phyloP scores from a whole-genome alignment of 2,797 vertebrate genomes.

The Rhynchonycteris naso region DNA sequence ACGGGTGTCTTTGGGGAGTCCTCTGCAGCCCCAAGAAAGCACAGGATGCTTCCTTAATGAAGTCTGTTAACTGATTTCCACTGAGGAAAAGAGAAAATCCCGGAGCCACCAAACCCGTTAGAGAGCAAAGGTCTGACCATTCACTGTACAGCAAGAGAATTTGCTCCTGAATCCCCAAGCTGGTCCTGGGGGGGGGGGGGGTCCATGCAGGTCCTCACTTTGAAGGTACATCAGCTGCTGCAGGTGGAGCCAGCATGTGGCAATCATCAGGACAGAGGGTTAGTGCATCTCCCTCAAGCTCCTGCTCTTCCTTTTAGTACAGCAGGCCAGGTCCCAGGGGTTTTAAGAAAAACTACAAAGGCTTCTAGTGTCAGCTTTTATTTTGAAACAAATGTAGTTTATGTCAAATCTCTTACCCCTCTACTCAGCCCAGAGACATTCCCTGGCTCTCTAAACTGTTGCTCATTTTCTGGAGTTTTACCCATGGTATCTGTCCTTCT shows the following conservation, averaged over 20 bases:
- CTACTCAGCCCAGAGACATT: not conserved
- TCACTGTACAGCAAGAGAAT: not conserved
- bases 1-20: not conserved
- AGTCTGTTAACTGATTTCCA: not conserved
- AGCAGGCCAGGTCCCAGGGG: not conserved
- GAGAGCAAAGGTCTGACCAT: not conserved
- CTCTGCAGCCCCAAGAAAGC: not conserved
- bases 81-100: not conserved
- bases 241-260: not conserved
- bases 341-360: slow-evolving; percentile 6
- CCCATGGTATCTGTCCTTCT: slow-evolving; percentile 18
- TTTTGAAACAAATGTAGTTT: slow-evolving; percentile 50
- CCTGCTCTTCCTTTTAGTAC: not conserved
- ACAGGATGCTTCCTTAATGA: not conserved
- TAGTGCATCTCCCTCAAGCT: not conserved
- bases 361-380: not conserved
- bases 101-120: not conserved
- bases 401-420: not conserved
- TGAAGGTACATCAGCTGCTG: not conserved
- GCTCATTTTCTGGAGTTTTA: slow-evolving; percentile 61
- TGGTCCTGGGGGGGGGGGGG: not conserved
- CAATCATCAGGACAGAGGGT: not conserved
- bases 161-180: not conserved
- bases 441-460: slow-evolving; percentile 3
- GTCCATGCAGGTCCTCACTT: not conserved